These are phyloP conservation scores for Vultur gryphus DNA, from an alignment of 2,797 vertebrate species.

Conservation along the genomic window DNA sequence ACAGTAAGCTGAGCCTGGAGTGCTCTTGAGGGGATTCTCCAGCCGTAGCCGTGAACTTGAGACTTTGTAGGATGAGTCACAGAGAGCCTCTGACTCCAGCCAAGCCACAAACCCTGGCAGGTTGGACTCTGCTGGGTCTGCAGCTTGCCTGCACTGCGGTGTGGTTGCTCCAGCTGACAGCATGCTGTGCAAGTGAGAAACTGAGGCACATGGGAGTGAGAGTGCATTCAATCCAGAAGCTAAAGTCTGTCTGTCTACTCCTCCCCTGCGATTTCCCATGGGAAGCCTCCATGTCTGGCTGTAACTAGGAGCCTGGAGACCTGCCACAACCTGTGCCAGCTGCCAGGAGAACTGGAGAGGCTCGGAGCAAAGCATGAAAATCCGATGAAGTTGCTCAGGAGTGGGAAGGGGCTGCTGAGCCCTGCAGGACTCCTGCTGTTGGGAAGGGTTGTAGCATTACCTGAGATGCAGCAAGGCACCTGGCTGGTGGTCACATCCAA, in stretches of 20 bases:
- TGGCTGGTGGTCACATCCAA: neutral
- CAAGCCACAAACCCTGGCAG: neutral
- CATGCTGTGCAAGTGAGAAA: neutral
- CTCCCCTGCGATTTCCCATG: rapidly evolving
- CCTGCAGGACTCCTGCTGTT: neutral
- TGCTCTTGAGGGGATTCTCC: neutral
- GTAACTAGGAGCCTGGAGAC: neutral
- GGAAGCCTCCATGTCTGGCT: neutral
- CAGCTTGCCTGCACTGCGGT: neutral
- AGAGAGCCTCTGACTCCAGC: neutral
- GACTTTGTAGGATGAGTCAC: neutral
- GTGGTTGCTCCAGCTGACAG: neutral
- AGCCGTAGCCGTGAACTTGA: neutral
- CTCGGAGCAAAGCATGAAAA: neutral
- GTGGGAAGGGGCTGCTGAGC: neutral
- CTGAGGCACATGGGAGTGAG: neutral
- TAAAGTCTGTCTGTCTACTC: neutral
- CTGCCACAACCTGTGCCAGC: neutral
- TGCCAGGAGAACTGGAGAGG: neutral
- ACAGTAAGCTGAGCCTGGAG: neutral
- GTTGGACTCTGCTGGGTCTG: neutral
- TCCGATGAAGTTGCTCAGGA: neutral
- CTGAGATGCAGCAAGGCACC: neutral
- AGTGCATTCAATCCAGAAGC: neutral
- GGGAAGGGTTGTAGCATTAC: neutral